A percentile compares a stretch with the other conserved stretches of the same genome.
These are phyloP conservation scores for Bactericera cockerelli DNA, from an alignment of 1,140 invertebrate species.

Conservation along the genomic window DNA sequence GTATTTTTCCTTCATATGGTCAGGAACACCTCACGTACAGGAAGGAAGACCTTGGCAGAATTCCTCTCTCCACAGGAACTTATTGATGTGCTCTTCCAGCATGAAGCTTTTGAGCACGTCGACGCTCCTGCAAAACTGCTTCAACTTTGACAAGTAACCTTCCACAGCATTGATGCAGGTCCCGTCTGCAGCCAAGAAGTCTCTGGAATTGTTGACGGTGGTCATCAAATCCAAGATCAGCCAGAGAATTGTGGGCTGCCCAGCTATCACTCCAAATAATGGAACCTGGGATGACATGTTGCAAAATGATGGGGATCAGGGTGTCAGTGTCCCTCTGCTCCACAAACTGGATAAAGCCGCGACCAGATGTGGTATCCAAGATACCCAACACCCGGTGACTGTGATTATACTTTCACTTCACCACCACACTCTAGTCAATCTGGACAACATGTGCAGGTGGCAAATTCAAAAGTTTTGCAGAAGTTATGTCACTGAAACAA, in stretches of 20 bases:
- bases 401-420: neutral
- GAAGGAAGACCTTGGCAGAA: too few species aligned
- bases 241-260: neutral
- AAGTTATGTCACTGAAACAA: too few species aligned
- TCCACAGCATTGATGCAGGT: conserved; percentile 3
- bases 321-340: neutral
- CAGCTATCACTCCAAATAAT: neutral
- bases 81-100: neutral
- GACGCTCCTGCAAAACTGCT: neutral
- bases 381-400: neutral
- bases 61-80: conserved; percentile 3
- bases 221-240: neutral
- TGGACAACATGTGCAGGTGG: neutral
- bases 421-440: neutral
- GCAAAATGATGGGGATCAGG: neutral
- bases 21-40: too few species aligned
- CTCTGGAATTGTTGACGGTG: neutral
- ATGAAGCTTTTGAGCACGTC: neutral
- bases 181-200: neutral
- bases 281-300: neutral
- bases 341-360: neutral
- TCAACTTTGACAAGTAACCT: neutral
- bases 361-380: neutral
- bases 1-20: too few species aligned
- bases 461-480: too few species aligned